Conservation (phyloP, 2,797 vertebrate genomes). For the Pachyuromys duprasi region DNA sequence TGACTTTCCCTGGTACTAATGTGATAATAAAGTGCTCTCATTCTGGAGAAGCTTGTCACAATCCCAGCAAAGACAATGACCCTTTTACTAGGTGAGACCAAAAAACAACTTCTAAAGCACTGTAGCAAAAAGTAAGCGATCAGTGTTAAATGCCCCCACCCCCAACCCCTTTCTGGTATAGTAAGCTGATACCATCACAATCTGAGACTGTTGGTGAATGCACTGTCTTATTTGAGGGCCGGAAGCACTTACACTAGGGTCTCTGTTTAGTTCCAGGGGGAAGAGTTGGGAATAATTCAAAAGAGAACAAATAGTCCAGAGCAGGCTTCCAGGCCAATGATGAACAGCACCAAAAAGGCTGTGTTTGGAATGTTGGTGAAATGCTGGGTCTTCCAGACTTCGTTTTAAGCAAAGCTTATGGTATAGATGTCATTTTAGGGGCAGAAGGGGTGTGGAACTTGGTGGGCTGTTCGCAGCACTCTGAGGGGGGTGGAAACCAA, state of each 20-base stretch:
- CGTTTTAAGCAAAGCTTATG: not conserved
- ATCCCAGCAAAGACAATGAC: conserved; percentile 79
- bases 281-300: conserved; percentile 55
- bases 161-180: not conserved
- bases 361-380: conserved; percentile 36
- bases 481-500: not conserved
- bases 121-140: conserved; percentile 72
- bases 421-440: not conserved
- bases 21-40: conserved; percentile 85
- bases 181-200: not conserved
- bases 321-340: not conserved
- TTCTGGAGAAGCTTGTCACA: conserved; percentile 82
- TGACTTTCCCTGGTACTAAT: conserved; percentile 82
- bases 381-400: conserved; percentile 3
- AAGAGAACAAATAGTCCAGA: conserved; percentile 56
- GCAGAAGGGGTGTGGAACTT: not conserved
- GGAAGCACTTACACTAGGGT: conserved; percentile 33
- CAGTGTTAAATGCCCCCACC: conserved; percentile 47
- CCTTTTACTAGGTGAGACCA: conserved; percentile 77
- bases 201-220: conserved; percentile 17
- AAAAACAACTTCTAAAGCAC: conserved; percentile 66
- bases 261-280: conserved; percentile 45
- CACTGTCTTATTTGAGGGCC: not conserved
- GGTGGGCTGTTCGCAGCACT: not conserved
- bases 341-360: conserved; percentile 1